Conservation (phyloP, 1,140 invertebrate species). For the Berghia stephanieae region DNA sequence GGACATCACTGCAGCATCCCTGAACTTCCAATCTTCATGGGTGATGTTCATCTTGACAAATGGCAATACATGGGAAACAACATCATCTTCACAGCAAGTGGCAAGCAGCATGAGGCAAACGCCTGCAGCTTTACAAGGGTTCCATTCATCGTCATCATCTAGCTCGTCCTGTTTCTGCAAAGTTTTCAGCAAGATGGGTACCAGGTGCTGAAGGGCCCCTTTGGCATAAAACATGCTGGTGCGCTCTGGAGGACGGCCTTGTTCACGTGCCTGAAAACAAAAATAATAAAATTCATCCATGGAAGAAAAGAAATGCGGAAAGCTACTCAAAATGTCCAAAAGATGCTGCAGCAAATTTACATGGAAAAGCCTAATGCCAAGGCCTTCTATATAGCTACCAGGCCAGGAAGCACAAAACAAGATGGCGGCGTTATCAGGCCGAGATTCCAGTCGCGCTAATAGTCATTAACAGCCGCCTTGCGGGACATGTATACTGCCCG, state of each 20-base stretch:
- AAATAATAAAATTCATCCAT: too few species aligned
- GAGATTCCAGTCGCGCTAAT: too few species aligned
- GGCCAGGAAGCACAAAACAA: too few species aligned
- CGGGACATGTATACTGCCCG: too few species aligned
- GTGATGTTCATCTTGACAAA: constrained; percentile 97
- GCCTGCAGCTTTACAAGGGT: constrained; percentile 97
- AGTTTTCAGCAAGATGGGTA: constrained; percentile 92
- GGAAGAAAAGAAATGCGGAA: too few species aligned
- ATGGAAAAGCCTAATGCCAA: too few species aligned
- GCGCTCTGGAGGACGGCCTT: constrained; percentile 86
- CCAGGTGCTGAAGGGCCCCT: constrained; percentile 93
- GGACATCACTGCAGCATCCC: constrained; percentile 98
- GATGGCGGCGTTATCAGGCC: too few species aligned
- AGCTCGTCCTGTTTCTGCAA: constrained; percentile 85
- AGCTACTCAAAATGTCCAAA: too few species aligned
- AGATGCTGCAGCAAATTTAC: too few species aligned
- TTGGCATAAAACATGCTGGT: constrained; percentile 92
- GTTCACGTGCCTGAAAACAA: constrained; percentile 77
- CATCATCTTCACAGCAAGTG: constrained; percentile 96
- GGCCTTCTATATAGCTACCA: too few species aligned
- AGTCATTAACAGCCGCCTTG: too few species aligned
- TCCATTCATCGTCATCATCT: constrained; percentile 98
- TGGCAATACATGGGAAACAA: constrained; percentile 95
- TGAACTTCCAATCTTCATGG: constrained; percentile 90
- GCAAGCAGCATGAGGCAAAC: constrained; percentile 99